These are phyloP conservation scores for Xiphias gladius DNA, from an alignment of 2,113 vertebrate species.

Conservation along the genomic window DNA sequence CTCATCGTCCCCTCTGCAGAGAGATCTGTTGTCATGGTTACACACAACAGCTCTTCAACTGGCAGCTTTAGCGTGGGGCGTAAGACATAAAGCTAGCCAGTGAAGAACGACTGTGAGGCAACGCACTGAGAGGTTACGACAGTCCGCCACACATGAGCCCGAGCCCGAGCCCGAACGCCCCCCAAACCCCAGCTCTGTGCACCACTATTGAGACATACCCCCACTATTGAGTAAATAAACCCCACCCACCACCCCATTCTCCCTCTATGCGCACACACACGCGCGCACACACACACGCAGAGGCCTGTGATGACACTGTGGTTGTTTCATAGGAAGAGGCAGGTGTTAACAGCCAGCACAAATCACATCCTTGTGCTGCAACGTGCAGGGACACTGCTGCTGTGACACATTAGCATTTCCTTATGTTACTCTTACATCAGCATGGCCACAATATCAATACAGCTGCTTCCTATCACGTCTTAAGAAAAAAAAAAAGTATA, in stretches of 20 bases:
- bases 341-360: slow-evolving; percentile 77
- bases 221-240: slow-evolving; percentile 25
- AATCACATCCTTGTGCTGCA: slow-evolving; percentile 78
- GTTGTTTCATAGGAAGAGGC: slow-evolving; percentile 73
- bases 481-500: background rate
- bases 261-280: slow-evolving; percentile 5
- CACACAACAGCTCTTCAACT: slow-evolving; percentile 92
- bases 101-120: slow-evolving; percentile 91
- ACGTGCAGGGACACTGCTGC: slow-evolving; percentile 58
- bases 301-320: slow-evolving; percentile 62
- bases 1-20: slow-evolving; percentile 39
- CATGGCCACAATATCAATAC: slow-evolving; percentile 41
- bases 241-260: background rate
- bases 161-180: too few relatives aligned
- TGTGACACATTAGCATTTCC: slow-evolving; percentile 79
- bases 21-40: slow-evolving; percentile 84
- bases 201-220: slow-evolving; percentile 49
- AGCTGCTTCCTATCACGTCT: slow-evolving; percentile 19
- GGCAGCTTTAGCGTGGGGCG: slow-evolving; percentile 86
- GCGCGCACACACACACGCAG: slow-evolving; percentile 26
- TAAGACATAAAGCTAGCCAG: slow-evolving; percentile 90
- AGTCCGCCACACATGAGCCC: slow-evolving; percentile 12
- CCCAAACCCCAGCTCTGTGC: background rate
- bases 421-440: slow-evolving; percentile 60
- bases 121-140: slow-evolving; percentile 69